Evolutionary conservation across 2,797 vertebrate genomes (phyloP), one percentile per base, ranked within the genome.

Genomic region (Toxotes lorentzi): DNA sequence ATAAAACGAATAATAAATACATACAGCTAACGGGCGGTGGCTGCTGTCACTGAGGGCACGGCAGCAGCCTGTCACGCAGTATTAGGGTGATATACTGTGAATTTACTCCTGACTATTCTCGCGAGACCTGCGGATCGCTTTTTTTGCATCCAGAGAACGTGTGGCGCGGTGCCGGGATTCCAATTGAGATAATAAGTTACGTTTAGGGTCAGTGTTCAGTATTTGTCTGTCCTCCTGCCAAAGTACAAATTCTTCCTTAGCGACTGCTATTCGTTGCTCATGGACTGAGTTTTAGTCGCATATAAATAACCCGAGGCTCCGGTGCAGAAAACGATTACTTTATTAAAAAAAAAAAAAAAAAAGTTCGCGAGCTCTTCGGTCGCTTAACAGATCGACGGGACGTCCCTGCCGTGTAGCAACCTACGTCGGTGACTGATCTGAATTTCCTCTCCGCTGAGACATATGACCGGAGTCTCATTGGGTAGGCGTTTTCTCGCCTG

Each of bases 401-500:
- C 90, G 86, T 90, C 85, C 79, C 83, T 86, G 73, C 54, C 30
- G 16, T 53, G 30, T 23, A 12, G 2, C 51, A 69, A 16, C 63
- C 23, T 50, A 48, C 77, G 79, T 72, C 78, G 63, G 50, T 69
- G 58, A 30, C 70, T 65, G n/a, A 62, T 82, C 61, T 62, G 64
- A 77, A 27, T 82, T 67, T 63, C 54, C 63, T 57, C 17, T 64
- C 76, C 61, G 32, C 75, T 9, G 72, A 81, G 61, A 78, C 78
- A 54, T 41, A 81, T 40, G 86, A 84, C 60, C 57, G 60, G 60
- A 78, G 61, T 76, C 76, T 83, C 72, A 27, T 16, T 61, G 67
- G 68, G 80, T 62, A 86, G 86, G 86, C 79, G 86, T 78, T 69
- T 81, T 69, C 83, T 78, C 57, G 19, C 63, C 58, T 14, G 45